A percentile compares a stretch with the other conserved stretches of the same genome.
Evolutionary conservation across 1,140 invertebrate species (phyloP).

Genomic region (Caenorhabditis brenneri): DNA sequence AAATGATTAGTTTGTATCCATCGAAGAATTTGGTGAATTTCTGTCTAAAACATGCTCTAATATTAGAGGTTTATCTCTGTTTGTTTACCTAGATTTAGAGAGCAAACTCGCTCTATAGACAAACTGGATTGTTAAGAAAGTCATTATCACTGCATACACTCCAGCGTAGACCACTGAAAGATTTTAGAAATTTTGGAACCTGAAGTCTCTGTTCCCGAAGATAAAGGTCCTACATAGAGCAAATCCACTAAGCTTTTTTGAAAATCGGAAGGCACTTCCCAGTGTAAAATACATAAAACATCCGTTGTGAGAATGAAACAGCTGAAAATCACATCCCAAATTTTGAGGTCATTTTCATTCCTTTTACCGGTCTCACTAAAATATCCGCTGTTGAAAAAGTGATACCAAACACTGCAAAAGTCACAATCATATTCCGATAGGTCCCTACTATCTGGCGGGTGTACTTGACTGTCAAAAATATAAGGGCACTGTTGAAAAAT

Average conservation of each 20-base stretch:
- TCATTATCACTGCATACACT: neutral
- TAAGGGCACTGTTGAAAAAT: neutral
- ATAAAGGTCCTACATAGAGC: neutral
- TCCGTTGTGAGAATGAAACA: neutral
- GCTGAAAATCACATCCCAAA: neutral
- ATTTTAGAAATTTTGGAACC: neutral
- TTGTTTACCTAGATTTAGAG: neutral
- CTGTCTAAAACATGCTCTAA: neutral
- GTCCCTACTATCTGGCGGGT: neutral
- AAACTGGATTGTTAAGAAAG: neutral
- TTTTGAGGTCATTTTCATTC: neutral
- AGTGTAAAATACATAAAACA: neutral
- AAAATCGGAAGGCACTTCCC: neutral
- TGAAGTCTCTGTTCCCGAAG: no score
- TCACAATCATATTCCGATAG: neutral
- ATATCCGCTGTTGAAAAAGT: neutral
- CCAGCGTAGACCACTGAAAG: neutral
- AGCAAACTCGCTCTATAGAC: neutral
- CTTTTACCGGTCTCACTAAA: neutral
- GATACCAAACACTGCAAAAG: neutral
- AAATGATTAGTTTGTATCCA: neutral
- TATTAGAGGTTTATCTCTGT: neutral
- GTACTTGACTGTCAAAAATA: neutral
- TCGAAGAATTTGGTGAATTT: neutral
- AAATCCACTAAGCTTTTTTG: neutral